Conservation (phyloP, 2,113 vertebrate species). For the Amphilophus citrinellus region DNA sequence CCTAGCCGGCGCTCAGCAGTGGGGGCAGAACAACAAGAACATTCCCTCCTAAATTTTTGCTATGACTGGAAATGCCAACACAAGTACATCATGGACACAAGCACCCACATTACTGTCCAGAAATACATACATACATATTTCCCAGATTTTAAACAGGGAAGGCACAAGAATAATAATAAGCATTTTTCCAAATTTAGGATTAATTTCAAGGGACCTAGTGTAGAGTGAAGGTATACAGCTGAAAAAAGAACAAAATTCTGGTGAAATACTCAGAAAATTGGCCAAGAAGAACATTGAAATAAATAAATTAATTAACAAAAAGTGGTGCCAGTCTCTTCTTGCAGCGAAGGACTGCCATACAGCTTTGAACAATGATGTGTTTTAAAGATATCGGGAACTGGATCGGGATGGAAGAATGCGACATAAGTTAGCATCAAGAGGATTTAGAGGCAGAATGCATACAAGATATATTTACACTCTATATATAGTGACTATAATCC, state of each 20-base stretch:
- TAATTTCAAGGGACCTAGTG: no score
- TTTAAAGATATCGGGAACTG: no score
- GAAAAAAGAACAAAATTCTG: no score
- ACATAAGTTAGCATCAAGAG: neutral
- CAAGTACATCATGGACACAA: slow-evolving; percentile 33
- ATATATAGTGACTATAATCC: no score
- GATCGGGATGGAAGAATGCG: neutral
- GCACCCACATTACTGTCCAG: neutral
- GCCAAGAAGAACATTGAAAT: no score
- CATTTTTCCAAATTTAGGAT: no score
- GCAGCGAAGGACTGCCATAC: no score
- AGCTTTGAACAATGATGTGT: no score
- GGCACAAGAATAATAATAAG: neutral
- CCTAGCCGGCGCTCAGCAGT: slow-evolving; percentile 41
- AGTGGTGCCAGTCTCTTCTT: no score
- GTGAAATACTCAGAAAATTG: no score
- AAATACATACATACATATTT: neutral
- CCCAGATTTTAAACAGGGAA: neutral
- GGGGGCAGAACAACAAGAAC: slow-evolving; percentile 57
- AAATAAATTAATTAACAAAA: no score
- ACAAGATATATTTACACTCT: neutral
- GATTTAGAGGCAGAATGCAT: neutral
- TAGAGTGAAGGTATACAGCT: no score
- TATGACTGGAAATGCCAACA: slow-evolving; percentile 65
- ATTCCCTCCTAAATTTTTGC: slow-evolving; percentile 49